Evolutionary conservation across 2,888 invertebrate species (phyloP).

Genomic region (Crematogaster levior): DNA sequence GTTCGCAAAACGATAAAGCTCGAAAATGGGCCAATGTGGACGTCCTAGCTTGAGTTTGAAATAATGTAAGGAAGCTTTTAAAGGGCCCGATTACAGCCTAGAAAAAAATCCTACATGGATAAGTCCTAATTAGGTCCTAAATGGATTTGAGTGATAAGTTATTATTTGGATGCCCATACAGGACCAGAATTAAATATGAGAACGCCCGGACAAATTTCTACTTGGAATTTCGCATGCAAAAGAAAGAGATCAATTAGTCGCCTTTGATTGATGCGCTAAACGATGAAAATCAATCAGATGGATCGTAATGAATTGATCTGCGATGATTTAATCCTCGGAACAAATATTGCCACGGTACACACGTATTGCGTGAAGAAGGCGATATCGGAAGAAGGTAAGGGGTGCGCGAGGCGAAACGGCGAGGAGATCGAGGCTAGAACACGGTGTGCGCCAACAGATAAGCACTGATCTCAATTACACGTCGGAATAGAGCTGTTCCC

Average conservation of each 20-base stretch:
- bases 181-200: too few species aligned
- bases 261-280: background rate
- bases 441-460: constrained; percentile 82
- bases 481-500: constrained; percentile 79
- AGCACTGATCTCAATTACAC: constrained; percentile 85
- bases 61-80: too few species aligned
- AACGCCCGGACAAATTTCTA: too few species aligned
- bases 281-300: constrained; percentile 6
- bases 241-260: background rate
- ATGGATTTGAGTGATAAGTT: too few species aligned
- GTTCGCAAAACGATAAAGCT: too few species aligned
- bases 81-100: too few species aligned
- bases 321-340: constrained; percentile 43
- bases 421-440: constrained; percentile 63
- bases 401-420: constrained; percentile 59
- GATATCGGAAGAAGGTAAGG: constrained; percentile 56
- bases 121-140: too few species aligned
- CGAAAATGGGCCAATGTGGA: too few species aligned
- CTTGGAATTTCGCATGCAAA: too few species aligned
- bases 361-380: constrained; percentile 58
- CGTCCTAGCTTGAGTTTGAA: too few species aligned
- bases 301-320: constrained; percentile 33
- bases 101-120: too few species aligned
- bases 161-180: too few species aligned
- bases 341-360: constrained; percentile 60